phyloP scores from a whole-genome alignment of 2,797 vertebrate species.

The Poecilia gillii region DNA sequence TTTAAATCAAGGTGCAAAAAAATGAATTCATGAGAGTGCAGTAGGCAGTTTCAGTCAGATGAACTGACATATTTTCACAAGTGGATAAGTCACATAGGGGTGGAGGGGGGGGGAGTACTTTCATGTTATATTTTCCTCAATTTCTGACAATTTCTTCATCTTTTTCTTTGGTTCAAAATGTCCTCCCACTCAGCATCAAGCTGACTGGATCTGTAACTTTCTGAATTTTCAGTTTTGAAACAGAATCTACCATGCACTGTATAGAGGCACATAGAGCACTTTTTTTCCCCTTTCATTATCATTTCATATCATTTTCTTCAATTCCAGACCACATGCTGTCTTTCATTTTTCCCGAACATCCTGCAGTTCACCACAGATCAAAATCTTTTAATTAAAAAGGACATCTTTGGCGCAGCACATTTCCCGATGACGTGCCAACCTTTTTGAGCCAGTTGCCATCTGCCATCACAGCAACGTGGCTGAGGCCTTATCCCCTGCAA shows the following conservation, averaged over 20 bases:
- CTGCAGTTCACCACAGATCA: slow-evolving; percentile 75
- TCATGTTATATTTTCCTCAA: slow-evolving; percentile 17
- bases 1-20: slow-evolving; percentile 58
- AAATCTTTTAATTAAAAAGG: slow-evolving; percentile 84
- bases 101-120: not conserved
- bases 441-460: slow-evolving; percentile 81
- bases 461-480: slow-evolving; percentile 73
- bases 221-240: slow-evolving; percentile 18
- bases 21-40: slow-evolving; percentile 30
- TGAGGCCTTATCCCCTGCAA: slow-evolving; percentile 76
- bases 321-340: slow-evolving; percentile 64
- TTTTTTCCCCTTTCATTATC: slow-evolving; percentile 59
- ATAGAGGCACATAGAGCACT: slow-evolving; percentile 26
- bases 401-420: slow-evolving; percentile 80
- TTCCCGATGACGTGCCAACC: slow-evolving; percentile 78
- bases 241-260: slow-evolving; percentile 9
- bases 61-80: slow-evolving; percentile 41
- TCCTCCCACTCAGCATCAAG: slow-evolving; percentile 13
- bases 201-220: slow-evolving; percentile 21
- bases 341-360: slow-evolving; percentile 59
- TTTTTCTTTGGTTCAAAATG: slow-evolving; percentile 25
- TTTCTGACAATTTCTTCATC: slow-evolving; percentile 14
- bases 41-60: slow-evolving; percentile 15
- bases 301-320: slow-evolving; percentile 60
- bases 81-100: slow-evolving; percentile 6